Evolutionary conservation across 2,888 invertebrate species (phyloP).

Genomic region (Brachyopa scutellaris): DNA sequence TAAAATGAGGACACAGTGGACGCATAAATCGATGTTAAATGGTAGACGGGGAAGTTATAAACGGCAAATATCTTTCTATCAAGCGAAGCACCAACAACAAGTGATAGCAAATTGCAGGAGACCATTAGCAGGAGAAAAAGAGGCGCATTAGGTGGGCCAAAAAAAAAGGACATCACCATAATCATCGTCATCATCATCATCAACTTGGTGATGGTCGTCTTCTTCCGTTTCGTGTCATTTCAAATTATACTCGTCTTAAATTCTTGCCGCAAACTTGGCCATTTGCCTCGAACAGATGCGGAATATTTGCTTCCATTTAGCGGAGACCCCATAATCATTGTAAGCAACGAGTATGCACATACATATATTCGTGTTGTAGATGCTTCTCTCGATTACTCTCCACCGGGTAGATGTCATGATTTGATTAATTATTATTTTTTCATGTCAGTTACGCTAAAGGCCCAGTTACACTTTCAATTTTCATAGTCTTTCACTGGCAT

Average conservation of each 20-base stretch:
- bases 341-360: no score
- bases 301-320: not conserved
- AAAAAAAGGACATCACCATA: conserved; percentile 33
- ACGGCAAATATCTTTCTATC: conserved; percentile 14
- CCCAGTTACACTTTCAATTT: conserved; percentile 63
- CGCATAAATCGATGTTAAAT: conserved; percentile 56
- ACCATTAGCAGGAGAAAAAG: conserved; percentile 42
- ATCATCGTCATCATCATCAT: conserved; percentile 21
- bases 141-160: conserved; percentile 30
- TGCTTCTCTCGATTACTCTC: not conserved
- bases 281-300: conserved; percentile 10
- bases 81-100: conserved; percentile 33
- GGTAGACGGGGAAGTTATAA: conserved; percentile 36
- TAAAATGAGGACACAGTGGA: conserved; percentile 38
- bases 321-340: not conserved
- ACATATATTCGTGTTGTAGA: no score
- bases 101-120: conserved; percentile 49
- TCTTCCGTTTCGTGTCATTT: conserved; percentile 42
- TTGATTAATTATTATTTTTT: conserved; percentile 70
- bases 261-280: conserved; percentile 23
- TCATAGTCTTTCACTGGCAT: conserved; percentile 25
- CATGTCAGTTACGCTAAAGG: conserved; percentile 51
- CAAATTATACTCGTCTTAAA: conserved; percentile 51
- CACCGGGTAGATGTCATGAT: conserved; percentile 24
- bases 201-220: conserved; percentile 1